Evolutionary conservation across 2,888 invertebrate species (phyloP).

Genomic region (Malthinus flaveolus): DNA sequence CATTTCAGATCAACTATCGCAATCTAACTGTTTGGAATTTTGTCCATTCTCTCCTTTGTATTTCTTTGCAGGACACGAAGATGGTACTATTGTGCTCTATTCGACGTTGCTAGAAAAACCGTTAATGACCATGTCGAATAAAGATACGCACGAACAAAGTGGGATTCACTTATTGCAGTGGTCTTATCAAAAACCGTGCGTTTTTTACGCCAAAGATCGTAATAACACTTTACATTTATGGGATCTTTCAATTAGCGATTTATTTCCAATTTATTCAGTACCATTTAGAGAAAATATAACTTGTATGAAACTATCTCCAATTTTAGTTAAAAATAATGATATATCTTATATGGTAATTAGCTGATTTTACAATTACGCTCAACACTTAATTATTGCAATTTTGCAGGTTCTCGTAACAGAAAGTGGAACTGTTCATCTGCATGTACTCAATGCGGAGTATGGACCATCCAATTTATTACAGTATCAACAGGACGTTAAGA

Average conservation of each 20-base stretch:
- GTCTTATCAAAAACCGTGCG: slow-evolving; percentile 58
- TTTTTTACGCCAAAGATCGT: slow-evolving; percentile 57
- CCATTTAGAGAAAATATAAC: slow-evolving; percentile 52
- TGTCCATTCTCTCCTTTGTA: slow-evolving; percentile 57
- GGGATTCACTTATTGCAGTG: slow-evolving; percentile 56
- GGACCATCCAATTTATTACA: slow-evolving; percentile 48
- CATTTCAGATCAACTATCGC: slow-evolving; percentile 42
- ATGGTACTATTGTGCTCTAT: slow-evolving; percentile 58
- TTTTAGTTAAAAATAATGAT: slow-evolving; percentile 36
- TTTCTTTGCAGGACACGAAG: slow-evolving; percentile 57
- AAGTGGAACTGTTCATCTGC: slow-evolving; percentile 53
- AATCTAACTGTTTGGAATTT: slow-evolving; percentile 54
- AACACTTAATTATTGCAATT: too few relatives aligned
- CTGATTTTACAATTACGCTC: neutral
- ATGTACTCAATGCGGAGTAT: slow-evolving; percentile 55
- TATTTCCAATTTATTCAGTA: slow-evolving; percentile 55
- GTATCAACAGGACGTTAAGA: slow-evolving; percentile 52
- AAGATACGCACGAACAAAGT: slow-evolving; percentile 41
- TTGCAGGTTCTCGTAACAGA: slow-evolving; percentile 57
- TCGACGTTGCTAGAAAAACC: slow-evolving; percentile 53
- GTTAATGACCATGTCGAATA: slow-evolving; percentile 48
- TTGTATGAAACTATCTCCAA: slow-evolving; percentile 54
- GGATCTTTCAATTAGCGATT: slow-evolving; percentile 59
- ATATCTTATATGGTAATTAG: slow-evolving; percentile 55
- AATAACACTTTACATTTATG: slow-evolving; percentile 57